Conservation (phyloP, 2,113 vertebrate species). For the Aix galericulata region DNA sequence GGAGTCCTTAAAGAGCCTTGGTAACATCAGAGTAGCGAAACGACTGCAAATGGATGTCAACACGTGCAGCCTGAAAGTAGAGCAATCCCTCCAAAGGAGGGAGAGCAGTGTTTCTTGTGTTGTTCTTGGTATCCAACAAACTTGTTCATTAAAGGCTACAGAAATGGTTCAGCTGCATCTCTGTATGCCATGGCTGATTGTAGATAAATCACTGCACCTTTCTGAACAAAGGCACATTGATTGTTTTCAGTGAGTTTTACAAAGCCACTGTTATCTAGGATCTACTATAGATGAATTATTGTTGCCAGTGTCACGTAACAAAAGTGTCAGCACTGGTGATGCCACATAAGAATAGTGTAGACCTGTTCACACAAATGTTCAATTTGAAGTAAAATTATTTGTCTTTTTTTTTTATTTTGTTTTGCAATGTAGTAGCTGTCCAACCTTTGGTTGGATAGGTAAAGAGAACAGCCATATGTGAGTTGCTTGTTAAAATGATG, state of each 20-base stretch:
- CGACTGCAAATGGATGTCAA: not conserved
- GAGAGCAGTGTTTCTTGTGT: not conserved
- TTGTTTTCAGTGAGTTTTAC: not conserved
- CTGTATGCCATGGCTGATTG: not conserved
- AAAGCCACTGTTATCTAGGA: not conserved
- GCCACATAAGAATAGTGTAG: not conserved
- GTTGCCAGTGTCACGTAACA: not conserved
- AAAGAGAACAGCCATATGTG: not conserved
- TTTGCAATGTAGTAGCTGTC: not conserved
- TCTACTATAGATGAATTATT: not conserved
- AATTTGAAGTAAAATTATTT: not conserved
- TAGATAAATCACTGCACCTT: not conserved
- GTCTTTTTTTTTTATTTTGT: not conserved
- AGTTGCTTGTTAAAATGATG: not conserved
- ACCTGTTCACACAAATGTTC: not conserved
- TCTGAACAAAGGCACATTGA: not conserved
- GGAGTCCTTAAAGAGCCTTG: not conserved
- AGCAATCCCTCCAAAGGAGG: not conserved
- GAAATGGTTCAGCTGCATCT: not conserved
- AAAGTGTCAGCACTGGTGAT: not conserved
- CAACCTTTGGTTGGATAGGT: not conserved
- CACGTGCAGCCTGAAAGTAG: accelerated
- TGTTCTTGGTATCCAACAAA: not conserved
- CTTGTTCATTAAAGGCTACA: not conserved
- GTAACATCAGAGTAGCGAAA: not conserved